Base-by-base conservation (phyloP, 2,797 vertebrate species). In the Schizopygopsis pylzovi region DNA sequence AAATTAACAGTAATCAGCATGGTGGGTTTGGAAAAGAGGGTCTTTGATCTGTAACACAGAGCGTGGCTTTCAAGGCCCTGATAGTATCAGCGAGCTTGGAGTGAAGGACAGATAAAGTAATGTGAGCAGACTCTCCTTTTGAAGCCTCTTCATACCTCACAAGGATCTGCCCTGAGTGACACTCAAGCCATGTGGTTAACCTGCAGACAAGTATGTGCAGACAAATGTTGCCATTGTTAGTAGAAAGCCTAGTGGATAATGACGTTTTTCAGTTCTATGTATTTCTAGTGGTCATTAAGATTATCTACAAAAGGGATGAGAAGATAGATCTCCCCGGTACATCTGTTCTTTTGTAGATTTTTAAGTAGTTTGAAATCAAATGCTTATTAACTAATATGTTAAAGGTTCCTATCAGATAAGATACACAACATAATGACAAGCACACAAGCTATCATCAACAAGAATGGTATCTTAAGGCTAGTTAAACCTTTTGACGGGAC, bases 191-290 rank as follows among this genome's bases (percentile, higher is more conserved):
- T 94, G 91, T 94, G 93, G 93, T 94, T 94, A 95, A 93, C 92
- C 92, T 92, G 90, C 92, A 92, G 91, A 91, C 94, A 91, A 92
- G 92, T 89, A 92, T 88, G 89, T 85, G 89, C 90, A 90, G 93
- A 95, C 93, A 95, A 94, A 95, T 93, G 91, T 92, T 91, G 91
- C 91, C 91, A 94, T 95, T 95, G 94, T 94, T 90, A 85, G 86
- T 89, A 56, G 86, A 78, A 91, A 92, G 92, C 90, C 90, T 91
- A 93, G 91, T 92, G 94, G 92, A 94, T 93, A 91, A 92, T 89
- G 86, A 84, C 86, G 89, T 92, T 92, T 77, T 89, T 79, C 75
- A 89, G 91, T 93, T 90, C 89, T 91, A 92, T 92, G 91, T 89
- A 93, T 92, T 89, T 92, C 90, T 92, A 92, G 87, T 89, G 88